A percentile compares a stretch with the other conserved stretches of the same genome.
phyloP scores from a whole-genome alignment of 1,140 invertebrate species.

The Brachystomella parvula region DNA sequence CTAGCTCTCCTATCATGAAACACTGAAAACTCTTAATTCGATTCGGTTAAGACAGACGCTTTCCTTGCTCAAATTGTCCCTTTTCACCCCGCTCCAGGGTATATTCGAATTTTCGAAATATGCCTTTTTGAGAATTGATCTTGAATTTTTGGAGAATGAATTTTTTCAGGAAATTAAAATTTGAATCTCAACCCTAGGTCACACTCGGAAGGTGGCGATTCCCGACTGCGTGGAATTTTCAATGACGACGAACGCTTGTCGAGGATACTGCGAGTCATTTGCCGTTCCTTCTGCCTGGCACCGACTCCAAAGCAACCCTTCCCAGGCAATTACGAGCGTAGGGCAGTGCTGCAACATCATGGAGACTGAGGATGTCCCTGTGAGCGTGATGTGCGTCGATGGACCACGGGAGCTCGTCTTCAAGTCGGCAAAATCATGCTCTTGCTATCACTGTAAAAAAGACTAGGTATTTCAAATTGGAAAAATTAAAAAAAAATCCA shows the following conservation, averaged over 20 bases:
- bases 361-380: slow-evolving; percentile 40
- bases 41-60: too few species aligned
- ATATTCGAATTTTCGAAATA: not conserved
- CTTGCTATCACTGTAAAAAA: slow-evolving; percentile 77
- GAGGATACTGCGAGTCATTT: slow-evolving; percentile 73
- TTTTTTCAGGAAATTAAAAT: not conserved
- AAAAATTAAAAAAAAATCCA: too few species aligned
- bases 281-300: slow-evolving; percentile 54
- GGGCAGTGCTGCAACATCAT: slow-evolving; percentile 83
- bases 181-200: slow-evolving; percentile 48
- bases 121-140: not conserved
- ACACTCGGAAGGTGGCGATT: slow-evolving; percentile 68
- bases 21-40: too few species aligned
- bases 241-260: slow-evolving; percentile 75
- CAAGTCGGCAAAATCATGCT: slow-evolving; percentile 71
- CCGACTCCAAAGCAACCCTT: slow-evolving; percentile 49
- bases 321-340: slow-evolving; percentile 69
- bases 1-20: too few species aligned
- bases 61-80: not conserved
- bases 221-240: slow-evolving; percentile 73
- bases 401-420: slow-evolving; percentile 66
- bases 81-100: not conserved
- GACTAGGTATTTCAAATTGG: slow-evolving; percentile 47
- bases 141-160: not conserved
- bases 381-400: slow-evolving; percentile 55